phyloP scores from a whole-genome alignment of 2,113 vertebrate species.

The Tretioscincus oriximinensis region DNA sequence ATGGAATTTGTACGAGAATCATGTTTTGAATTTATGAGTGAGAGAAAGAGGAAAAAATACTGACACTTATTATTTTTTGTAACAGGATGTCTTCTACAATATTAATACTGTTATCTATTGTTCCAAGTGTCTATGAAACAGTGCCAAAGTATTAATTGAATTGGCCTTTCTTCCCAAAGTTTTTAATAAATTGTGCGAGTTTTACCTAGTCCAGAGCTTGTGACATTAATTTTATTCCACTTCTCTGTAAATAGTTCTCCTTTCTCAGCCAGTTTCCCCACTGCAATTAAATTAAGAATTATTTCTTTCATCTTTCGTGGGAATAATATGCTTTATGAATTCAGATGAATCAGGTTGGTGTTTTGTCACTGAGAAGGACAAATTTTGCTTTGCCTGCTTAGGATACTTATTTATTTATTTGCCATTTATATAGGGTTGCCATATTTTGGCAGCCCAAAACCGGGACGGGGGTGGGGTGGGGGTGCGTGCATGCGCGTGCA shows the following conservation, averaged over 20 bases:
- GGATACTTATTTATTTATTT: no score
- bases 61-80: background rate
- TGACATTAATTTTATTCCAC: background rate
- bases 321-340: background rate
- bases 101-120: background rate
- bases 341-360: no score
- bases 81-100: background rate
- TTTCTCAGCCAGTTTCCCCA: background rate
- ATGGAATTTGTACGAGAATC: no score
- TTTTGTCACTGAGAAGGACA: background rate
- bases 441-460: no score
- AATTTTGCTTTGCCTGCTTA: background rate
- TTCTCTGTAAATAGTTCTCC: background rate
- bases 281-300: constrained; percentile 3
- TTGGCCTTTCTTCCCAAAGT: background rate
- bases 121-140: background rate
- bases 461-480: no score
- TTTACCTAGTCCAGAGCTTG: background rate
- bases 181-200: background rate
- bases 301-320: background rate
- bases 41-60: background rate
- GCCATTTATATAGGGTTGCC: no score
- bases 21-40: no score
- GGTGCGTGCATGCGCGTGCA: no score
- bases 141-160: constrained; percentile 18